A percentile compares a stretch with the other conserved stretches of the same genome.
phyloP scores from a whole-genome alignment of 2,888 invertebrate genomes.

The Pristionchus exspectatus region DNA sequence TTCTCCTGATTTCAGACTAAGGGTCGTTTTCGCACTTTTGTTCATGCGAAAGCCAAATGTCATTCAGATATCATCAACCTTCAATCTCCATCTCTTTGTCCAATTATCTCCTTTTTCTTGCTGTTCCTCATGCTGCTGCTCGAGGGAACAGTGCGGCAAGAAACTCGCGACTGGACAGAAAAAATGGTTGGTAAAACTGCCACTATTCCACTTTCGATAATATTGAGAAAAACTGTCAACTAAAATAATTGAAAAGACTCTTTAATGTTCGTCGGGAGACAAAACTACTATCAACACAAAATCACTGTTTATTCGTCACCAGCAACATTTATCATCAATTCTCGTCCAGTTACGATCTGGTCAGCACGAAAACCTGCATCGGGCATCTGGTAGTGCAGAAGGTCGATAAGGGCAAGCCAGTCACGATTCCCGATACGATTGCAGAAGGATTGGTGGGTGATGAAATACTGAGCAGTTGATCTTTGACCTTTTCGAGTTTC shows the following conservation, averaged over 20 bases:
- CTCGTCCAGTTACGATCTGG: neutral
- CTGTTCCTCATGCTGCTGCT: slow-evolving; percentile 10
- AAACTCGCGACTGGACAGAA: neutral
- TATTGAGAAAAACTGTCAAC: neutral
- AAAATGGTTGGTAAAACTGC: neutral
- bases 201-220: neutral
- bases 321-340: no score
- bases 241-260: neutral
- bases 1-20: neutral
- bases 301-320: no score
- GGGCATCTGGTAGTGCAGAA: neutral
- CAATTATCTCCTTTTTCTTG: neutral
- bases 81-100: neutral
- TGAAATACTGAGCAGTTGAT: neutral
- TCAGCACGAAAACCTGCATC: neutral
- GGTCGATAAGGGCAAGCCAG: neutral
- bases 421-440: neutral
- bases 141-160: neutral
- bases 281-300: no score
- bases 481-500: neutral
- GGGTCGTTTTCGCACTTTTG: neutral
- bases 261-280: no score
- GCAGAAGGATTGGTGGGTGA: neutral
- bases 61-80: neutral
- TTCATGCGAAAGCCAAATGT: neutral